Conservation (phyloP, 1,140 invertebrate species). For the Bombus picipes region DNA sequence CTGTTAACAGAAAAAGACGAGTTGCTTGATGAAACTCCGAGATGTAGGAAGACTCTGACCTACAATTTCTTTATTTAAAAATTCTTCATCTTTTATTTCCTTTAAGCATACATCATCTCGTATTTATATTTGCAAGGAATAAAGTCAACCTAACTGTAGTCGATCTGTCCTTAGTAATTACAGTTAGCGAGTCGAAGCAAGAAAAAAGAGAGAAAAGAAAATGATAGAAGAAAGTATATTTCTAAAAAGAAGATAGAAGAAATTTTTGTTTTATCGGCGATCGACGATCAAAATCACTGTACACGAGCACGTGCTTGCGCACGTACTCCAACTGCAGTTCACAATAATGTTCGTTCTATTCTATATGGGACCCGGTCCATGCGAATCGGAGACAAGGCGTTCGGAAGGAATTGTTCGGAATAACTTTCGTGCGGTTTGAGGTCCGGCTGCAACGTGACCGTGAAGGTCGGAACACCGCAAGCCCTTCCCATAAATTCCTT, state of each 20-base stretch:
- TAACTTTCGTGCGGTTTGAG: conserved; percentile 58
- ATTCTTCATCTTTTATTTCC: no score
- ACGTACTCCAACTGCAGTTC: neutral
- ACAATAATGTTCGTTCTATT: conserved; percentile 32
- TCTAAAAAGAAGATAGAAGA: neutral
- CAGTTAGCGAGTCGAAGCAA: no score
- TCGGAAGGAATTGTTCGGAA: conserved; percentile 45
- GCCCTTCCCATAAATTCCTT: conserved; percentile 62
- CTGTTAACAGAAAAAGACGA: no score
- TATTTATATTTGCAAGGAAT: no score
- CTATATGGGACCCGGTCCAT: conserved; percentile 24
- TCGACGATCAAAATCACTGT: conserved; percentile 21
- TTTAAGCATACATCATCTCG: no score
- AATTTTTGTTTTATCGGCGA: conserved; percentile 18
- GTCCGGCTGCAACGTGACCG: conserved; percentile 59
- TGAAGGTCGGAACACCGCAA: conserved; percentile 63
- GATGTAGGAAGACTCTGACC: no score
- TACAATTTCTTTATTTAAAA: no score
- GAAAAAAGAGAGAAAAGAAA: no score
- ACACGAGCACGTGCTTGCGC: neutral
- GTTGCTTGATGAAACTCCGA: no score
- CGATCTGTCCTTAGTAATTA: no score
- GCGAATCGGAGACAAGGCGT: conserved; percentile 31
- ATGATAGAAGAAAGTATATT: neutral
- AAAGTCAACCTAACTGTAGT: no score